Evolutionary conservation across 2,888 invertebrate species (phyloP), one percentile per base, ranked within the genome.

Genomic region (Philopedon plagiatum): DNA sequence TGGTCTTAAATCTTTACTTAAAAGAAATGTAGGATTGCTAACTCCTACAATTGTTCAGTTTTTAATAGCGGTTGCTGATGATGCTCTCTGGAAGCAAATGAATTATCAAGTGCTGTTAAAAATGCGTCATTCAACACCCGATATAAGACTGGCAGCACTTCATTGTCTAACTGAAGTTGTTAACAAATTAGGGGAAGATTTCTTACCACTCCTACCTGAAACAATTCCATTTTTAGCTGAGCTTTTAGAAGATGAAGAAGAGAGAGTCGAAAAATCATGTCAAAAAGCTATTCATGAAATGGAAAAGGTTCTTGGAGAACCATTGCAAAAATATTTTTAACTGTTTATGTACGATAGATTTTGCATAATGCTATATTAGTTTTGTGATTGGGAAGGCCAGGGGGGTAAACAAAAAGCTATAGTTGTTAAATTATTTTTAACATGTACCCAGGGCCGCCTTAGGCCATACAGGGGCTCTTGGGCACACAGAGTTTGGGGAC

Each of bases 191-290:
- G 96, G 95, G 2, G 95, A 95, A 83, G 95, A 95, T 81, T 98
- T 96, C 86, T 88, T 96, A 78, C 92, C 95, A 0, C 87, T 98
- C 0, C 85, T 98, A 58, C 96, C 98, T 0, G 98, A 98, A 83
- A 96, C 96, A 3, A 93, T 98, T 73, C 97, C 97, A 0, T 97
- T 97, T 88, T 87, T 98, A 34, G 95, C 97, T 0, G 98, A 98
- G 83, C 87, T 98, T 13, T 88, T 98, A 78, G 98, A 98, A 87
- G 97, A 96, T 81, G 95, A 95, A 76, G 93, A 94, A 76, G 91
- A 93, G 75, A 89, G 88, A 32, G 96, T 97, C 34, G 97, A 97
- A 83, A 88, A 90, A 44, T 90, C 90, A 46, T 94, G 95, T 1
- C 93, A 94, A 79, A 90, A 90, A 75, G 93, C 95, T 2, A 91